Evolutionary conservation across 2,797 vertebrate genomes (phyloP).

Genomic region (Poecilia velifera): DNA sequence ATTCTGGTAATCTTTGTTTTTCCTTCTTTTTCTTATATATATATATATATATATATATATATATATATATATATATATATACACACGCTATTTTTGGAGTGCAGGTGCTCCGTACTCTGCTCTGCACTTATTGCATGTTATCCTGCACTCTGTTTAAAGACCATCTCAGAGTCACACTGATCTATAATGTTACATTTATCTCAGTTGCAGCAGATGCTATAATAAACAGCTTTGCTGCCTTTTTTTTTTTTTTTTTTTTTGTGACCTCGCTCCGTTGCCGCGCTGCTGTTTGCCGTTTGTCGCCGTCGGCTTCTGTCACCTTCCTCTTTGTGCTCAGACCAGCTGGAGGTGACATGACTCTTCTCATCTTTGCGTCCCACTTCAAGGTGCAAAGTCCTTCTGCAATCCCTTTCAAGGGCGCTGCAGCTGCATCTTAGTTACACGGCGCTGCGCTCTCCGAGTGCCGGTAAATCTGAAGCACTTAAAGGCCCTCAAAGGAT

Average conservation of each 20-base stretch:
- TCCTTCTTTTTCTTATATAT: constrained; percentile 11
- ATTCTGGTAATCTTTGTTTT: constrained; percentile 22
- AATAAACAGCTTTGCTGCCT: constrained; percentile 43
- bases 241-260: constrained; percentile 20
- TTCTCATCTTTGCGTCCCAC: constrained; percentile 70
- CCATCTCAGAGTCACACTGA: constrained; percentile 2
- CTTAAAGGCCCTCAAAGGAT: constrained; percentile 69
- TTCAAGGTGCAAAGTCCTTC: constrained; percentile 77
- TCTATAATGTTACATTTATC: constrained; percentile 30
- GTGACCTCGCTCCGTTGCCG: constrained; percentile 22
- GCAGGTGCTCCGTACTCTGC: neutral
- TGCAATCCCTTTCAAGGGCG: constrained; percentile 69
- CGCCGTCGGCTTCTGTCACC: constrained; percentile 66
- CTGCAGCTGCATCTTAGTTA: constrained; percentile 69
- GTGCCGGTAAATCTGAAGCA: constrained; percentile 59
- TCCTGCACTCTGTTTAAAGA: constrained; percentile 7
- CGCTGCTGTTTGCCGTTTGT: constrained; percentile 30
- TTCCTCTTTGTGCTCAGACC: constrained; percentile 67
- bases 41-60: too few relatives aligned
- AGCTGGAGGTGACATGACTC: constrained; percentile 77
- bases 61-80: too few relatives aligned
- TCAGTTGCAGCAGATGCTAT: constrained; percentile 19
- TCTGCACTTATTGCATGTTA: neutral
- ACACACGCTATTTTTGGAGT: neutral
- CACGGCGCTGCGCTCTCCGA: constrained; percentile 46